phyloP scores from a whole-genome alignment of 2,888 invertebrate genomes.

The Diarsia brunnea region DNA sequence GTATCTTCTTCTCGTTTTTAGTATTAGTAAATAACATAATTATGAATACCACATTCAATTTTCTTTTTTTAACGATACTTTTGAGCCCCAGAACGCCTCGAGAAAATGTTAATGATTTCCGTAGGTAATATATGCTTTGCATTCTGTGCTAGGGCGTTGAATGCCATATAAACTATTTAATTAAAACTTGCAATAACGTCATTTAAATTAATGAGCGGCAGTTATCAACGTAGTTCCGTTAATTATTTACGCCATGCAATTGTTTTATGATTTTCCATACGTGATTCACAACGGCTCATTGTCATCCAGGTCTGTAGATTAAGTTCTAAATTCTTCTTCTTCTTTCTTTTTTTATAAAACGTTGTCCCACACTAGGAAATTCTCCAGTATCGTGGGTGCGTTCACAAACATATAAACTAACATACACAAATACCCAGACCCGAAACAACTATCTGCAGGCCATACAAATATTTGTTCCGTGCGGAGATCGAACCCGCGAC shows the following conservation, averaged over 20 bases:
- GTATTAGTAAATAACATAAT: no score
- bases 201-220: slow-evolving; percentile 13
- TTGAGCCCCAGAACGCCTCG: background rate
- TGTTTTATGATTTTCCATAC: background rate
- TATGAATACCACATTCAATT: background rate
- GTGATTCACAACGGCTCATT: background rate
- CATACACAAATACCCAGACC: no score
- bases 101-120: slow-evolving; percentile 29
- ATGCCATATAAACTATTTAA: background rate
- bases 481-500: no score
- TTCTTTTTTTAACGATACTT: background rate
- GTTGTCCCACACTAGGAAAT: no score
- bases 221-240: background rate
- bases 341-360: no score
- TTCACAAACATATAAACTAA: no score
- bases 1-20: no score
- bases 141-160: background rate
- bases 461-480: no score
- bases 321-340: no score
- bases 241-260: background rate
- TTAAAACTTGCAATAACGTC: background rate
- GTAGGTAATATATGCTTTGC: background rate
- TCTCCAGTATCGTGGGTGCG: no score
- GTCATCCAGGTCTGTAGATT: no score
- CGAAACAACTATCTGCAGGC: no score